These are phyloP conservation scores for Tauraco erythrolophus DNA, from an alignment of 2,113 vertebrate genomes.

Conservation along the genomic window DNA sequence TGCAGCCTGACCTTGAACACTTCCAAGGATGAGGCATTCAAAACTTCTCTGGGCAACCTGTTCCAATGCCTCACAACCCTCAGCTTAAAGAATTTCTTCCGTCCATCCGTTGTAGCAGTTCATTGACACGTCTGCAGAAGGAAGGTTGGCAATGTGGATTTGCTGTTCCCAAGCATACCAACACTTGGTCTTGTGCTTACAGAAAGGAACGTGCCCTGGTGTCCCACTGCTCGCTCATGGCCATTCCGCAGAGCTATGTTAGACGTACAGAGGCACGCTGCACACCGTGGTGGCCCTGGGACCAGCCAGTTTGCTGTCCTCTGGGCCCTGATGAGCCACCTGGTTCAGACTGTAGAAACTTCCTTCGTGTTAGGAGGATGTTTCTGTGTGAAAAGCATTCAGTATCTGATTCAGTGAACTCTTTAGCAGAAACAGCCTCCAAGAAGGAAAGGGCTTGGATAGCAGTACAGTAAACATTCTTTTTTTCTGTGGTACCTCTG, in stretches of 20 bases:
- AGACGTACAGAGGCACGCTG: accelerated
- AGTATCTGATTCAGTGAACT: background rate
- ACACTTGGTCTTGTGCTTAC: background rate
- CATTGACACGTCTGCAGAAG: accelerated
- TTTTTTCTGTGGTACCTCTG: background rate
- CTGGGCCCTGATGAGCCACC: too few species aligned
- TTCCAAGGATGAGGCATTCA: background rate
- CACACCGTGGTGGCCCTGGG: accelerated
- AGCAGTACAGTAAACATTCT: background rate
- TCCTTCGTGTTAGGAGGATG: background rate
- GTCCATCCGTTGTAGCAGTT: background rate
- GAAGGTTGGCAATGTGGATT: background rate
- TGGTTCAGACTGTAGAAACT: background rate
- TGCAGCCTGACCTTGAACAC: background rate
- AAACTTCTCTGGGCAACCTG: background rate
- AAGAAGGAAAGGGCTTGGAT: background rate
- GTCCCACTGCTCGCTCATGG: accelerated
- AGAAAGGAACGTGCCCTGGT: background rate
- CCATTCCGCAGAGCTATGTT: accelerated
- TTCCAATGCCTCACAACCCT: background rate
- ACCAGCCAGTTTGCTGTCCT: background rate
- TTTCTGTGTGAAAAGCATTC: background rate
- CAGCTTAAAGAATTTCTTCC: background rate
- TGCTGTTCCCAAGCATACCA: background rate
- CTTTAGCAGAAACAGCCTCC: background rate